A percentile compares a stretch with the other conserved stretches of the same genome.
phyloP scores from a whole-genome alignment of 2,797 vertebrate species.

The Periparus ater region DNA sequence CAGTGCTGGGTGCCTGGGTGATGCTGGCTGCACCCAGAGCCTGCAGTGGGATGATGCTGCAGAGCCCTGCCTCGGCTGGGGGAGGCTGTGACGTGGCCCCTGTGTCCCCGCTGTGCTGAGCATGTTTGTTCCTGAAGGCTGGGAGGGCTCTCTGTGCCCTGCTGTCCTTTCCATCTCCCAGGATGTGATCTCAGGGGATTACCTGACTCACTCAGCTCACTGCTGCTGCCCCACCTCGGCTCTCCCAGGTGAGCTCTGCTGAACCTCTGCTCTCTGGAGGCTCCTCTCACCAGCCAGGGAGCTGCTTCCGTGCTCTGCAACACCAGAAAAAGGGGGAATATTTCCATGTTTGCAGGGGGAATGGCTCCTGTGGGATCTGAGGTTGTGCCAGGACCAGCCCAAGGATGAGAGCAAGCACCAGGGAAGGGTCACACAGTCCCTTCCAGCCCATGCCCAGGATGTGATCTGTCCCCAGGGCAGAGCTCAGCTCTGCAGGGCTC shows the following conservation, averaged over 20 bases:
- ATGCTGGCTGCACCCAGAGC: not conserved
- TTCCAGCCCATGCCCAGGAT: not conserved
- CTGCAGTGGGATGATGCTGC: accelerated
- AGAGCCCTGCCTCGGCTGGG: not conserved
- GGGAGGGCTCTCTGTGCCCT: not conserved
- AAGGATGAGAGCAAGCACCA: not conserved
- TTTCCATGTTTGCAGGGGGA: not conserved
- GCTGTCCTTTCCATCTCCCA: not conserved
- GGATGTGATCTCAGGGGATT: not conserved
- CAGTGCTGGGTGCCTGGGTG: accelerated
- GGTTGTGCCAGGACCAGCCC: not conserved
- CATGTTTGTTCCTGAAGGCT: not conserved
- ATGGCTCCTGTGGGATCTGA: not conserved
- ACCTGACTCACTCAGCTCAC: not conserved
- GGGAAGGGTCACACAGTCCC: not conserved
- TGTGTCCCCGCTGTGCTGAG: not conserved
- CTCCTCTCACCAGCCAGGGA: not conserved
- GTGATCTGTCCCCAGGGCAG: not conserved
- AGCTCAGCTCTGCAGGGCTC: not conserved
- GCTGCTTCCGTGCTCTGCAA: not conserved
- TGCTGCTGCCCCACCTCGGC: not conserved
- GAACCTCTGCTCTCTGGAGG: not conserved
- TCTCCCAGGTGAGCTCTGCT: not conserved
- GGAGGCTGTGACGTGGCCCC: not conserved
- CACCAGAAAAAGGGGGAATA: not conserved